Base-by-base conservation (phyloP, 1,140 invertebrate species). In the Hyphantria cunea region DNA sequence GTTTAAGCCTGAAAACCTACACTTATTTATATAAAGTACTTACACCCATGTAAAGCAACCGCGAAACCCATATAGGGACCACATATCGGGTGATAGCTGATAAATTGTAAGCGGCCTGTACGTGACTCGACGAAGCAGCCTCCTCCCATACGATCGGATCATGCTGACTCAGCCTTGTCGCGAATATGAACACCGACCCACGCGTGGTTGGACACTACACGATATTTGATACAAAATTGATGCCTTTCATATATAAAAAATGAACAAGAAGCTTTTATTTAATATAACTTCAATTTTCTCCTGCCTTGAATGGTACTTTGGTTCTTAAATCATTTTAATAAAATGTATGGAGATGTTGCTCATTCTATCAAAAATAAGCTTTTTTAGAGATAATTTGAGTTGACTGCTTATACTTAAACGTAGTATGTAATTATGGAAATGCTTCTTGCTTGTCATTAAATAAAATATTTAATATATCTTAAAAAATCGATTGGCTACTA, bases 101-200 rank as follows among this genome's bases (percentile, higher is more conserved):
- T 55, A 55, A 55, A 55, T 55, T 55, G 53, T n/a, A 55, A 55
- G 53, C 53, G 44, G 53, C 53, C 12, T 47, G 53, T 55, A 55
- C 53, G 53, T 55, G 53, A 55, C 53, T 55, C 42, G 39, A 15
- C 53, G 25, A 25, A 25, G 34, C 8, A 37, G 34, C 34, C 14
- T 41, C 17, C 41, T 55, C 45, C 34, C 41, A 34, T 12, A 31
- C 42, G 53, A 55, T 55, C 41, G 53, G 53, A 55, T 55, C 53
- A 55, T 34, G 53, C 42, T 47, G 53, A 55, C 41, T 55, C 53
- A 55, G 25, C 53, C 39, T n/a, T 55, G 53, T 55, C 53, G 53
- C 53, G 42, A 47, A 47, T 55, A 55, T 34, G 42, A 55, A 55
- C 53, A 55, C 25, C 53, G 39, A 47, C 42, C 53, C 53, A 47